Evolutionary conservation across 2,797 vertebrate species (phyloP).

Genomic region (Pangasius macronema): DNA sequence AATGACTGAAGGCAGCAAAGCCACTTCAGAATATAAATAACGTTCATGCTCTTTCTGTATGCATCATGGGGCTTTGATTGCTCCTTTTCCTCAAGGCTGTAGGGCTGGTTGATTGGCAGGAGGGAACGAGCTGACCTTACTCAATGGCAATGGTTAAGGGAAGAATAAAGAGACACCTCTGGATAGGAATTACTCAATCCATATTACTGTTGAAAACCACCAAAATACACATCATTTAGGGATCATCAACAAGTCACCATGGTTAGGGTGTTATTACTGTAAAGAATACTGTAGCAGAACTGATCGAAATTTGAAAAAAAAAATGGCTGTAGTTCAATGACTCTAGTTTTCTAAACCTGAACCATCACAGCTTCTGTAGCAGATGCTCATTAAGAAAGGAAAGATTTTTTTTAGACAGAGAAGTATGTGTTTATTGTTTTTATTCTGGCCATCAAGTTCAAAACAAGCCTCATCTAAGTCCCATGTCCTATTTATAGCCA

Average conservation of each 20-base stretch:
- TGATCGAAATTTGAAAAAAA: neutral
- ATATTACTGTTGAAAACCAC: neutral
- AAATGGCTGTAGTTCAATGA: neutral
- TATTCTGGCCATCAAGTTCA: neutral
- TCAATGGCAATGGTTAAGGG: neutral
- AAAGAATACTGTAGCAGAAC: neutral
- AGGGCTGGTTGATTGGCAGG: neutral
- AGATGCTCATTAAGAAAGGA: neutral
- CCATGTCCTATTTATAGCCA: neutral
- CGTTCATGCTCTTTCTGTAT: neutral
- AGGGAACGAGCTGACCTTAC: neutral
- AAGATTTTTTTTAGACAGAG: neutral
- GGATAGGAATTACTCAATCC: neutral
- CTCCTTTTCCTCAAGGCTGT: slow-evolving; percentile 13
- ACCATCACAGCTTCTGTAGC: neutral
- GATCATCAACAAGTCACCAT: neutral
- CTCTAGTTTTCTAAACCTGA: neutral
- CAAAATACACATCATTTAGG: neutral
- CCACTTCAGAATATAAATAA: slow-evolving; percentile 15
- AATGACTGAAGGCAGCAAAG: neutral
- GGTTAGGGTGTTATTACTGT: neutral
- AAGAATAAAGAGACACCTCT: neutral
- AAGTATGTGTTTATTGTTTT: neutral
- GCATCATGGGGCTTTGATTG: neutral
- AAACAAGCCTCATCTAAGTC: neutral